Conservation (phyloP, 2,113 vertebrate species). For the Tautogolabrus adspersus region DNA sequence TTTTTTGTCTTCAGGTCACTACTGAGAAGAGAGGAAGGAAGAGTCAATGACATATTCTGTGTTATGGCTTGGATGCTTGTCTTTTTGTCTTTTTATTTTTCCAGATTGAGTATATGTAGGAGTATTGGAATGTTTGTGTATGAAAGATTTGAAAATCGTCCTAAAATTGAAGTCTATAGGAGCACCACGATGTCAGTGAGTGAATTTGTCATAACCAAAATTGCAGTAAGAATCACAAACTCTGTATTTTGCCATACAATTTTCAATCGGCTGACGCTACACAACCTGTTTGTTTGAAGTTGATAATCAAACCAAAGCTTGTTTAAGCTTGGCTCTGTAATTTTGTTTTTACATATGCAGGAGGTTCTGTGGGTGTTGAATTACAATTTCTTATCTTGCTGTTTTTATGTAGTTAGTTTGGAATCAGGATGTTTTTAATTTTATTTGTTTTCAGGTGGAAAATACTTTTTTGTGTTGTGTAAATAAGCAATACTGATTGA, state of each 20-base stretch:
- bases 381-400: constrained; percentile 14
- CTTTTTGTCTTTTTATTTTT: constrained; percentile 15
- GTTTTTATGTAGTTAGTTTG: constrained; percentile 40
- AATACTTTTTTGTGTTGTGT: constrained; percentile 41
- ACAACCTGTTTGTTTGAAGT: not conserved
- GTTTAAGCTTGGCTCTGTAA: not conserved
- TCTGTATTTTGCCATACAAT: not conserved
- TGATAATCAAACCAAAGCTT: not conserved
- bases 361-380: constrained; percentile 14
- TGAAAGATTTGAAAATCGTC: not conserved
- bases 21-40: constrained; percentile 47
- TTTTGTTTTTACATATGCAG: constrained; percentile 13
- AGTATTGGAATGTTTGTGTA: not conserved
- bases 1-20: constrained; percentile 63
- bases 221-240: not conserved
- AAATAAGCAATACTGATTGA: constrained; percentile 39
- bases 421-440: constrained; percentile 25
- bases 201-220: not conserved
- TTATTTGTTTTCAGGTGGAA: constrained; percentile 15
- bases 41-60: constrained; percentile 17
- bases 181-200: not conserved
- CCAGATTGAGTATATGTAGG: not conserved
- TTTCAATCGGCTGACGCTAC: not conserved
- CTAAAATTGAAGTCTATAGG: not conserved
- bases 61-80: constrained; percentile 33